Evolutionary conservation across 2,113 vertebrate species (phyloP), one percentile per base, ranked within the genome.

Genomic region (Rhinopomastus cyanomelas): DNA sequence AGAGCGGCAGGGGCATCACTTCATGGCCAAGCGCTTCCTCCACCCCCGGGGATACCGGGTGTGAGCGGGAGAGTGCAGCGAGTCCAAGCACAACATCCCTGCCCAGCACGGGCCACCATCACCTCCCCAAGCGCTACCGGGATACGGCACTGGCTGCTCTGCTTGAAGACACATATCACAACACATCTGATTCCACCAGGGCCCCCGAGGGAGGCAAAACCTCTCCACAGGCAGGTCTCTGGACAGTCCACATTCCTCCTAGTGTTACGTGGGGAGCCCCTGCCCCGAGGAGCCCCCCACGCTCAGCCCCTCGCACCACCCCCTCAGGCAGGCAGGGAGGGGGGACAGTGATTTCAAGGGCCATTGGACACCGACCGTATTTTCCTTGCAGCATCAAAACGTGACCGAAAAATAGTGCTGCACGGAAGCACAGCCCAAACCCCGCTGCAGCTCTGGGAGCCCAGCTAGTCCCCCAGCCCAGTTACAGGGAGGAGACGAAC

Each of bases 261-360:
- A 0, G 19, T 27, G 36, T 72, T 68, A 67, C 36, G 6, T 48
- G 0, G 16, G 4, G 8, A 85, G 67, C 72, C 80, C 65, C 42
- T 36, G 83, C 77, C 85, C 69, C 89, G 48, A 16, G 10, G 37
- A 94, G 37, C 65, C 67, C 85, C 79, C 66, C 0, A 2, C 0
- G 14, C 78, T 77, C 88, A 78, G 80, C 82, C 80, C 84, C 90
- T 69, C 2, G 36, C 57, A 85, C 89, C 92, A 95, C 89, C 92
- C 87, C 71, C 55, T 46, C 39, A 79, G 75, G 87, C 75, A 19
- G 85, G 75, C 78, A 85, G 88, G 85, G 79, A 85, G 51, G 64
- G 93, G 68, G 87, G 85, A 92, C 72, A 2, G 2, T 4, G 18
- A 87, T 87, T 96, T 94, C 91, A 95, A 94, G 94, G 94, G 67